Base-by-base conservation (phyloP, 1,140 invertebrate species). In the Ceratosolen fusciceps region DNA sequence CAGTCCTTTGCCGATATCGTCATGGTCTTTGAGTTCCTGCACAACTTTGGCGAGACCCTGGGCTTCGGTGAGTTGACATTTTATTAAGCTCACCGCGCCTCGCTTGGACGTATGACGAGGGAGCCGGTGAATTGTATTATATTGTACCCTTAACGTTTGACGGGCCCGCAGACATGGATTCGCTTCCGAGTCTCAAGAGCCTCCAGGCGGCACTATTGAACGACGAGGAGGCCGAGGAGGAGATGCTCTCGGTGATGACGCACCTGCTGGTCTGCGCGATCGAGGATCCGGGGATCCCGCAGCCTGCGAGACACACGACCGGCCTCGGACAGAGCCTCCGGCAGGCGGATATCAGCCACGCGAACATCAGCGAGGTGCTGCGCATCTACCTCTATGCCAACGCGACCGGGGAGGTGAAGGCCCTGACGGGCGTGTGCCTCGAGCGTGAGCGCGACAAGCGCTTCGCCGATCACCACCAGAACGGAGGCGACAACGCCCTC, bases 1-100 rank as follows among this genome's bases (percentile, higher is more conserved):
- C 94, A 96, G 87, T 96, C 97, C 0, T 97, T 98, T 91, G 95
- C 96, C 2, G 96, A 98, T 90, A 91, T 96, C 52, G 91, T 98
- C 7, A 98, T 98, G 96, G 95, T 98, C 3, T 96, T 96, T 86
- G 97, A 99, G 91, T 99, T 99, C 88, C 91, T 98, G 65, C 95
- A 98, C 84, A 99, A 98, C 88, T 99, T 99, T 87, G 96, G 96
- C 34, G 95, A 97, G 88, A 97, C 96, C 0, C 91, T 99, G 14
- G 97, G 97, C 58, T 98, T 98, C 86, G 96, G 95, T 96, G 87
- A 93, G 92, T 47, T 26, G 24, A n/a, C n/a, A n/a, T n/a, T n/a
- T n/a, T n/a, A n/a, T n/a, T n/a, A n/a, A n/a, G n/a, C n/a, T n/a
- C n/a, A n/a, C n/a, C n/a, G n/a, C n/a, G n/a, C n/a, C n/a, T n/a